Evolutionary conservation across 1,140 invertebrate genomes (phyloP).

Genomic region (Bombus cullumanus): DNA sequence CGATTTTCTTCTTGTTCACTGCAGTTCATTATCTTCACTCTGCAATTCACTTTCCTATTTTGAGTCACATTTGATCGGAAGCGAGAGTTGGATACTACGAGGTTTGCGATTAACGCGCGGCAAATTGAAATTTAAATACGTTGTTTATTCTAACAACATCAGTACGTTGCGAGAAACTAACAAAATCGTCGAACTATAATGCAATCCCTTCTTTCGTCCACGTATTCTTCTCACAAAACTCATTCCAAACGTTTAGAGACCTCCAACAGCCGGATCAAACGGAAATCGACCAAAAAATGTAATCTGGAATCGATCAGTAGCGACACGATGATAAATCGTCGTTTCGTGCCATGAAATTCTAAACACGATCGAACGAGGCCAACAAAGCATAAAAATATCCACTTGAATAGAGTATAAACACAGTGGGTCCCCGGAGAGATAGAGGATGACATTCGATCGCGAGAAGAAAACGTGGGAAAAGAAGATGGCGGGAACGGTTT

Average conservation of each 20-base stretch:
- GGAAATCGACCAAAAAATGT: conserved; percentile 3
- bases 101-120: too few species aligned
- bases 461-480: not conserved
- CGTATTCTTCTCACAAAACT: too few species aligned
- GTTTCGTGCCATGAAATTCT: conserved; percentile 21
- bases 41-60: too few species aligned
- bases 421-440: not conserved
- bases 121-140: too few species aligned
- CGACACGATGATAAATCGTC: conserved; percentile 4
- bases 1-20: not conserved
- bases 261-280: not conserved
- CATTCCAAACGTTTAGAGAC: not conserved
- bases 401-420: not conserved
- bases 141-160: too few species aligned
- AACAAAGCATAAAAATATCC: conserved; percentile 21
- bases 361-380: not conserved
- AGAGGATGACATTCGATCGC: conserved; percentile 21
- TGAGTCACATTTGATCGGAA: too few species aligned
- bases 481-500: not conserved
- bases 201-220: not conserved
- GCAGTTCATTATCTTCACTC: not conserved
- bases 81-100: too few species aligned
- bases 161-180: too few species aligned
- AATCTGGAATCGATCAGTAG: too few species aligned
- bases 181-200: not conserved